phyloP scores from a whole-genome alignment of 1,140 invertebrate species.

The Stenopsyche tienmushanensis region DNA sequence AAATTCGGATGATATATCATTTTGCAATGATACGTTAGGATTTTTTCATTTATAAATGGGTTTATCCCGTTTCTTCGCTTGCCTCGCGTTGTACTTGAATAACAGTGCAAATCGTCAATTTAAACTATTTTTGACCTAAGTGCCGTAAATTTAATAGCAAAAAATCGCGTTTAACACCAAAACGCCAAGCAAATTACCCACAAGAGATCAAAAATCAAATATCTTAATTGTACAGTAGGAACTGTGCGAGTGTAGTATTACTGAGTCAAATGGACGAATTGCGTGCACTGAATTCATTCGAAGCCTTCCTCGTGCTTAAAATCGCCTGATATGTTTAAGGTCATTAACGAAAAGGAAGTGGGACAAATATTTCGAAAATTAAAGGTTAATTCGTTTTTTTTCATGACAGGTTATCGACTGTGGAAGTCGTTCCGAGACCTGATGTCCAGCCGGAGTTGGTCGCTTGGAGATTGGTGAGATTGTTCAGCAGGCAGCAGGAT shows the following conservation, averaged over 20 bases:
- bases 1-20: no score
- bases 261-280: not conserved
- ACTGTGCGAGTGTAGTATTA: not conserved
- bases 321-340: not conserved
- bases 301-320: not conserved
- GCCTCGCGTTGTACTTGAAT: no score
- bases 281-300: not conserved
- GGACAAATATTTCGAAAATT: not conserved
- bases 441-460: slow-evolving; percentile 73
- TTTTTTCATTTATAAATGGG: no score
- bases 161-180: no score
- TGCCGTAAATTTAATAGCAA: no score
- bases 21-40: no score
- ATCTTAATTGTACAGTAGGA: not conserved
- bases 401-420: slow-evolving; percentile 53
- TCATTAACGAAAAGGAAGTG: not conserved
- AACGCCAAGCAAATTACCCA: no score
- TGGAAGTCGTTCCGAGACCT: slow-evolving; percentile 60
- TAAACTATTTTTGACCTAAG: no score
- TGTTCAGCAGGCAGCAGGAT: slow-evolving; percentile 71
- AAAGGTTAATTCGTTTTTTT: not conserved
- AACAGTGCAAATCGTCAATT: no score
- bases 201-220: no score
- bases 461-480: slow-evolving; percentile 75
- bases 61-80: no score